Evolutionary conservation across 1,140 invertebrate genomes (phyloP).

Genomic region (Eupristina koningsbergeri): DNA sequence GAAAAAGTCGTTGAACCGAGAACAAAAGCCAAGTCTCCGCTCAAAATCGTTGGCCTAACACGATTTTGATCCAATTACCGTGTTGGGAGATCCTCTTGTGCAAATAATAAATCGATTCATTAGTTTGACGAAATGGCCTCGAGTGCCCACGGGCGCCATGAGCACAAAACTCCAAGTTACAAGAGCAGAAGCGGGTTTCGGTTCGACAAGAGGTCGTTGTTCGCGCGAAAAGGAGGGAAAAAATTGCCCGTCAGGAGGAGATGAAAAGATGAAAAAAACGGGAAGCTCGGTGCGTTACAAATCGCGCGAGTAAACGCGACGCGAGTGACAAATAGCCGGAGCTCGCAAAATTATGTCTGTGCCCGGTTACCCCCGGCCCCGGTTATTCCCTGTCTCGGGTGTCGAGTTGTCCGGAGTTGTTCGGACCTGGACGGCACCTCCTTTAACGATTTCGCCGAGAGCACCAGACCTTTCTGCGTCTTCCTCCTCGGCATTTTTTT

Average conservation of each 20-base stretch:
- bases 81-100: no score
- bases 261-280: slow-evolving; percentile 1
- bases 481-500: not conserved
- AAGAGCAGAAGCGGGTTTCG: not conserved
- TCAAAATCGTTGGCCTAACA: not conserved
- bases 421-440: not conserved
- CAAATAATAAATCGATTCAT: slow-evolving; percentile 17
- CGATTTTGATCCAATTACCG: not conserved
- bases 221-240: not conserved
- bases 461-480: not conserved
- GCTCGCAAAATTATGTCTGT: slow-evolving; percentile 31
- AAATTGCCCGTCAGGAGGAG: not conserved
- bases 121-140: slow-evolving; percentile 8
- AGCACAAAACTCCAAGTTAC: slow-evolving; percentile 9
- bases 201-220: slow-evolving; percentile 32
- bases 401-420: not conserved
- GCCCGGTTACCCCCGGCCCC: not conserved
- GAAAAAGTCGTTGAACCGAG: not conserved
- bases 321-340: slow-evolving; percentile 37
- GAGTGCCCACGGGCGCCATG: not conserved
- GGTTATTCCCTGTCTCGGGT: not conserved
- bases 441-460: not conserved
- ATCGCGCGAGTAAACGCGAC: slow-evolving; percentile 7
- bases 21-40: not conserved
- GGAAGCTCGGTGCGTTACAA: slow-evolving; percentile 7